A percentile compares a stretch with the other conserved stretches of the same genome.
Conservation (phyloP, 2,113 vertebrate species). For the Sprattus sprattus region DNA sequence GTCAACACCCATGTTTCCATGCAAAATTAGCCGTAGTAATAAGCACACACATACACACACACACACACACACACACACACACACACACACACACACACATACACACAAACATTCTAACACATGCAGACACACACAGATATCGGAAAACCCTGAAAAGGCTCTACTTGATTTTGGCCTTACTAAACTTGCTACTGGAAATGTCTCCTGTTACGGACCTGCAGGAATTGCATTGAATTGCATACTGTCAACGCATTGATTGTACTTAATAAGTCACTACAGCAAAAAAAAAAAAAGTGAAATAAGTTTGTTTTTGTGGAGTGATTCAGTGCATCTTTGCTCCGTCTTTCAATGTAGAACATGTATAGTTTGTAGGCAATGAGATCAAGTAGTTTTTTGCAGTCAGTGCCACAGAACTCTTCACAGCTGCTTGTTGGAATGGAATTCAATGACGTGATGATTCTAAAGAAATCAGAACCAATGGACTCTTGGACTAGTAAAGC, state of each 20-base stretch:
- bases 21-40: neutral
- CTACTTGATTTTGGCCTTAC: neutral
- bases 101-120: conserved; percentile 17
- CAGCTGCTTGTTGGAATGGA: neutral
- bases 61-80: conserved; percentile 14
- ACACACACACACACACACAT: conserved; percentile 39
- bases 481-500: conserved; percentile 18
- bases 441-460: neutral
- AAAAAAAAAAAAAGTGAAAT: conserved; percentile 1
- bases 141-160: neutral
- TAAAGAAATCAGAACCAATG: neutral
- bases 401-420: conserved; percentile 4
- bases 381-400: neutral
- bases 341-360: conserved; percentile 2
- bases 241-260: conserved; percentile 8
- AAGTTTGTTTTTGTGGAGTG: conserved; percentile 8
- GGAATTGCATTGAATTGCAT: neutral
- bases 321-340: neutral
- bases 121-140: neutral
- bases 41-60: conserved; percentile 19
- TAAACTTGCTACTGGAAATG: neutral
- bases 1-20: conserved; percentile 11
- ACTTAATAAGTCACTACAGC: neutral
- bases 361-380: conserved; percentile 7
- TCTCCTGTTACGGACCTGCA: neutral